Base-by-base conservation (phyloP, 2,797 vertebrate species). In the Prunella strophiata region DNA sequence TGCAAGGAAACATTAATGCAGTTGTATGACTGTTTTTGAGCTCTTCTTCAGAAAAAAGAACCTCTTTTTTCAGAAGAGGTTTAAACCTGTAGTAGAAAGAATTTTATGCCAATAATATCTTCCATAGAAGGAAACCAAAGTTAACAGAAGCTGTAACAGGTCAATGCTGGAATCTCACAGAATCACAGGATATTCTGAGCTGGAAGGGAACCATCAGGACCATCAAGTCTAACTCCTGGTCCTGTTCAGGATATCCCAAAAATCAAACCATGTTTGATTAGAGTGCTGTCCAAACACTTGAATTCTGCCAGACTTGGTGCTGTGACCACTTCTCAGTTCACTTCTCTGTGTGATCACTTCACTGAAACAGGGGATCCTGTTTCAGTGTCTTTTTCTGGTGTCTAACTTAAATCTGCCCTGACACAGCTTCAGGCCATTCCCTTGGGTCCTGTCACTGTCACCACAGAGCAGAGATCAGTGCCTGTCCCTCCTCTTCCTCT, bases 401-500 rank as follows among this genome's bases (percentile, higher is more conserved):
- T 29, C n/a, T 16, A 34, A 34, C 9, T 16, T 72, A 58, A 78
- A 51, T 59, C 9, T 45, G 0, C 4, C 8, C 10, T 13, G 30
- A 30, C 4, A 10, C 50, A 71, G 2, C 6, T 71, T 19, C 26
- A 55, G 9, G 11, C 7, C 26, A 13, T 71, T 71, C 32, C 15
- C 57, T 42, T 2, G 0, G 11, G 21, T 34, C 11, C 50, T 63
- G 36, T 57, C 32, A 0, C 14, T 43, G 36, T 34, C 12, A 22
- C 50, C 26, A 13, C 5, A 50, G 36, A 38, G 38, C 20, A 50
- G 62, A 63, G 36, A 27, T 57, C 84, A 27, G 11, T 23, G 27
- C 0, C 26, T 19, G 12, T 0, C 36, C 10, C 10, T 36, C 13
- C 20, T 26, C 4, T 18, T 2, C 22, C 21, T 10, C 15, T 43